Percentiles rank a stretch among this genome's conserved stretches.
Conservation (phyloP, 1,140 invertebrate genomes). For the Pectinophora gossypiella region DNA sequence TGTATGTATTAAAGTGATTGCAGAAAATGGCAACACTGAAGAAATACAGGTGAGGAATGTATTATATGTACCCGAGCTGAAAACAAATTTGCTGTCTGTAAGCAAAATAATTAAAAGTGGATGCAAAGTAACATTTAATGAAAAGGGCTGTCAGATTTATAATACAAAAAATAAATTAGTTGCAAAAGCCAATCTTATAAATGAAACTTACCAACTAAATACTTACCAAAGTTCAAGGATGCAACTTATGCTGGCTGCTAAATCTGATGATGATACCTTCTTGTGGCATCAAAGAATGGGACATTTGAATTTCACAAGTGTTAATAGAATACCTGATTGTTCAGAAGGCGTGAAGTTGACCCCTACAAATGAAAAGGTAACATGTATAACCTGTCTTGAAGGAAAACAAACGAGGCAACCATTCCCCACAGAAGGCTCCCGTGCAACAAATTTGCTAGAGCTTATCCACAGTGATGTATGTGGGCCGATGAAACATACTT, state of each 20-base stretch:
- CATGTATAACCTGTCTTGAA: background rate
- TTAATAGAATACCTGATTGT: background rate
- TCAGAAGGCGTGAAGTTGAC: conserved; percentile 13
- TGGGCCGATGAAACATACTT: conserved; percentile 46
- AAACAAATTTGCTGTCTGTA: conserved; percentile 27
- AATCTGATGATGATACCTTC: background rate
- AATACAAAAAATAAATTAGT: too few relatives aligned
- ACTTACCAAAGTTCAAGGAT: background rate
- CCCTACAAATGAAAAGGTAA: conserved; percentile 1
- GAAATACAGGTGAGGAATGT: conserved; percentile 28
- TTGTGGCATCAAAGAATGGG: background rate
- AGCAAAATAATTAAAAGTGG: conserved; percentile 35
- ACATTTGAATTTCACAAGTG: background rate
- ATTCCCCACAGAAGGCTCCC: conserved; percentile 8
- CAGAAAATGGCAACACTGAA: conserved; percentile 14
- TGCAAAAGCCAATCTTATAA: background rate
- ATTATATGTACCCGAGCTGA: conserved; percentile 27
- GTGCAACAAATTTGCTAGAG: conserved; percentile 6
- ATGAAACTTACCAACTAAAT: background rate
- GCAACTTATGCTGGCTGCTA: background rate
- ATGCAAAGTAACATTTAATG: conserved; percentile 28
- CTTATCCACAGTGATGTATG: conserved; percentile 43
- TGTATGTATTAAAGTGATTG: conserved; percentile 15
- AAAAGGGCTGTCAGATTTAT: conserved; percentile 27
- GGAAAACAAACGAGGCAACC: background rate